A percentile compares a stretch with the other conserved stretches of the same genome.
Conservation (phyloP, 2,113 vertebrate species). For the Urocynchramus pylzowi region DNA sequence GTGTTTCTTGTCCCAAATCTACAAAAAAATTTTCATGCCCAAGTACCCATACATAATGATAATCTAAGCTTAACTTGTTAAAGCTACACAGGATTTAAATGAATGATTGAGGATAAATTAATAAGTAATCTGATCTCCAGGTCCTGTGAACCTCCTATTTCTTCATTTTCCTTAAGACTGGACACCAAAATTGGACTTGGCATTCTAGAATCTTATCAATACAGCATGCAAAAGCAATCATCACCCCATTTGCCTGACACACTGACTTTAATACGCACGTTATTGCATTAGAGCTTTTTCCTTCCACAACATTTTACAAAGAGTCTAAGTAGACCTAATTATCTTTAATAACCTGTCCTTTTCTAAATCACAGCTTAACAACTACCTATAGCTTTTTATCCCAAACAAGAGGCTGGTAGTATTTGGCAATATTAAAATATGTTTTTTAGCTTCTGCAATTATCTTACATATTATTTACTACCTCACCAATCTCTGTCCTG, state of each 20-base stretch:
- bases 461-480: conserved; percentile 2
- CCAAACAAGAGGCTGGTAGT: neutral
- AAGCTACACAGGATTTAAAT: neutral
- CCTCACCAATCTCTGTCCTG: neutral
- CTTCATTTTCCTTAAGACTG: neutral
- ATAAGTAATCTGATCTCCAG: neutral
- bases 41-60: neutral
- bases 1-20: neutral
- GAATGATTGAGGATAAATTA: no score
- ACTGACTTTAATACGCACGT: neutral
- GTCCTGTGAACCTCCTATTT: neutral
- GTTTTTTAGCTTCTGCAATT: neutral
- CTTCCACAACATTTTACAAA: neutral
- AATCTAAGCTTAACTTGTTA: neutral
- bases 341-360: neutral
- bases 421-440: neutral
- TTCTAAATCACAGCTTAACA: neutral
- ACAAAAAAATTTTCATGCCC: neutral
- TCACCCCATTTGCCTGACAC: neutral
- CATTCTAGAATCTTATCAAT: neutral
- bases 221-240: neutral
- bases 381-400: neutral
- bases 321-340: neutral
- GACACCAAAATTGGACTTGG: neutral
- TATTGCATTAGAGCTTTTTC: neutral